These are phyloP conservation scores for Pollenia angustigena DNA, from an alignment of 2,888 invertebrate genomes.

Conservation along the genomic window DNA sequence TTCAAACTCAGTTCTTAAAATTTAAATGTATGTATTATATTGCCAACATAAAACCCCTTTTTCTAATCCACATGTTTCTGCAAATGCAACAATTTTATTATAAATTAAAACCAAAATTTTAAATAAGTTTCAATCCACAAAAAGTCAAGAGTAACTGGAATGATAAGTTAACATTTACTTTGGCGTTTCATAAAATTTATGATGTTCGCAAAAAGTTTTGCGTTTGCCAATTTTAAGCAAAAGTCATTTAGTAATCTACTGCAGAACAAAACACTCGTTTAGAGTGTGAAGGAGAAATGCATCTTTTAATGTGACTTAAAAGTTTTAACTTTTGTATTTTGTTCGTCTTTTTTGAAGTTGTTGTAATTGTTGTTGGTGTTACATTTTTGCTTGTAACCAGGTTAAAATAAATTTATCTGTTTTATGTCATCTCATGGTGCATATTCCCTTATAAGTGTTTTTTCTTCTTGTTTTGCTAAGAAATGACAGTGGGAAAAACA, in stretches of 20 bases:
- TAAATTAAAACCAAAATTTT: neutral
- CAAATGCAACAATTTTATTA: too few species aligned
- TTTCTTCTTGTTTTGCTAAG: neutral
- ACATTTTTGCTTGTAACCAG: slow-evolving; percentile 39
- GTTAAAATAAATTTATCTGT: slow-evolving; percentile 60
- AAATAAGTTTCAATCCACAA: slow-evolving; percentile 21
- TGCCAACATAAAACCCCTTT: too few species aligned
- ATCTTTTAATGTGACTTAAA: slow-evolving; percentile 39
- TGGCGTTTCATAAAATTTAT: slow-evolving; percentile 52
- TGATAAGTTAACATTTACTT: slow-evolving; percentile 32
- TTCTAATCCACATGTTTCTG: too few species aligned
- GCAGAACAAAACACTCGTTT: neutral
- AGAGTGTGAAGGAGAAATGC: neutral
- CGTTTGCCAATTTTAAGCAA: slow-evolving; percentile 51
- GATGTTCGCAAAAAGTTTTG: slow-evolving; percentile 38
- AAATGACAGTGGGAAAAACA: slow-evolving; percentile 12
- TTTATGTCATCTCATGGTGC: slow-evolving; percentile 47
- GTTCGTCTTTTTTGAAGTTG: neutral
- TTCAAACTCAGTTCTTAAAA: too few species aligned
- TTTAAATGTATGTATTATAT: too few species aligned
- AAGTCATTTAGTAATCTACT: slow-evolving; percentile 56
- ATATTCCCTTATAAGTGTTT: slow-evolving; percentile 4
- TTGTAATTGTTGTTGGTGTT: slow-evolving; percentile 17
- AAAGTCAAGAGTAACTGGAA: neutral
- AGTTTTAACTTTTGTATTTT: neutral